Base-by-base conservation (phyloP, 2,888 invertebrate species). In the Clivina fossor region DNA sequence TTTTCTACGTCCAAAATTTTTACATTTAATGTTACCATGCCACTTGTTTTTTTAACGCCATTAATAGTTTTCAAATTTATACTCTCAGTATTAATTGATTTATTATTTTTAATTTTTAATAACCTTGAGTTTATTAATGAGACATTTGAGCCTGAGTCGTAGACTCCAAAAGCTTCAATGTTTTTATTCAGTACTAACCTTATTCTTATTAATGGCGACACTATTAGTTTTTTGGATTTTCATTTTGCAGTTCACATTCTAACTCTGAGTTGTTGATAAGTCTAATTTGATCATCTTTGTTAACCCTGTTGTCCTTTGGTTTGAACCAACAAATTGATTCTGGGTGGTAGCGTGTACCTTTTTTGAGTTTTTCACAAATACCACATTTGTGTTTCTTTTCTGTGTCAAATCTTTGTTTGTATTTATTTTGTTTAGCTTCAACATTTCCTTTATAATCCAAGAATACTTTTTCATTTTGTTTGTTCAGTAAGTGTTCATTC, bases 1-100 rank as follows among this genome's bases (percentile, higher is more conserved):
- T 64, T 20, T 49, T 63, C 64, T 38, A 59, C 62, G 24, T 64
- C 44, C 20, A 60, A 57, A 8, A 63, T 61, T 60, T 61, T 62
- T 56, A 61, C 43, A 32, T 62, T 62, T 38, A 63, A 63, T 24
- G 26, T 24, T 9, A 24, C 26, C 26, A 24, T 24, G 4, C 26
- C 26, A 7, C 9, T 24, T 7, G 9, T 24, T 24, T 24, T 9
- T 24, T 24, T 24, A 4, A 24, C 26, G 26, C 26, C 9, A 24
- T 24, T 24, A 24, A 24, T 24, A 24, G 4, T 24, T 24, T 9
- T 24, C 26, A 24, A 24, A 9, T 24, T 24, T 7, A 24, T 9
- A 7, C 5, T 37, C 18, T 8, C 5, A 5, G 13, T 5, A 19
- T 37, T 58, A 22, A 41, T 37, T 33, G 26, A 22, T 3, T 40